Base-by-base conservation (phyloP, 2,888 invertebrate species). In the Calameuta pallipes region DNA sequence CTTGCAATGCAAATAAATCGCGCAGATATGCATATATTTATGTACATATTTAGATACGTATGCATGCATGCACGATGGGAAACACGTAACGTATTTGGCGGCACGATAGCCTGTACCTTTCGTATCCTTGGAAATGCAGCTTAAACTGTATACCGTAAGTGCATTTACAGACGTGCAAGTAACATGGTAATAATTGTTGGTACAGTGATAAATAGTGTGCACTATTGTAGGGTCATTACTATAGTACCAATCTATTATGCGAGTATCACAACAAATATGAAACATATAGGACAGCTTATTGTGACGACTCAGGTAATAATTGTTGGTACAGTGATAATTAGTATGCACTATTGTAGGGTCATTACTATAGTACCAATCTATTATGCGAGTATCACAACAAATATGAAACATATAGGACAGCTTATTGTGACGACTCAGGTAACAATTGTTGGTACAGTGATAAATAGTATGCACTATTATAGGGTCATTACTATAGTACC, bases 21-120 rank as follows among this genome's bases (percentile, higher is more conserved):
- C 30, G 13, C n/a, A n/a, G 74, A 74, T 31, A 76, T 76, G 68
- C 76, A 76, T 41, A 75, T 12, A n/a, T 31, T 36, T 30, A 75
- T 31, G 23, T 41, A 75, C 41, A 41, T 34, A 34, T 23, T 68
- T 37, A 41, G 11, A 36, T 71, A 37, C 31, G 73, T n/a, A 71
- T 76, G 35, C 35, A 68, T 31, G 36, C 69, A 36, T 75, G 36
- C 23, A 68, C n/a, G n/a, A 34, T 23, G 56, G 56, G 15, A 56
- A 69, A 75, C 37, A 23, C 35, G 35, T 30, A 71, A 69, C 68
- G 77, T 31, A 77, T 69, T 35, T 69, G 36, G 37, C 33, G 31
- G 71, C 71, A 71, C 31, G 31, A 34, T 34, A 33, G 30, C 71
- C 15, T n/a, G 31, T 9, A 3, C 71, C 11, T 56, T 56, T 6